These are phyloP conservation scores for Bombylius discolor DNA, from an alignment of 2,888 invertebrate species.

Conservation along the genomic window DNA sequence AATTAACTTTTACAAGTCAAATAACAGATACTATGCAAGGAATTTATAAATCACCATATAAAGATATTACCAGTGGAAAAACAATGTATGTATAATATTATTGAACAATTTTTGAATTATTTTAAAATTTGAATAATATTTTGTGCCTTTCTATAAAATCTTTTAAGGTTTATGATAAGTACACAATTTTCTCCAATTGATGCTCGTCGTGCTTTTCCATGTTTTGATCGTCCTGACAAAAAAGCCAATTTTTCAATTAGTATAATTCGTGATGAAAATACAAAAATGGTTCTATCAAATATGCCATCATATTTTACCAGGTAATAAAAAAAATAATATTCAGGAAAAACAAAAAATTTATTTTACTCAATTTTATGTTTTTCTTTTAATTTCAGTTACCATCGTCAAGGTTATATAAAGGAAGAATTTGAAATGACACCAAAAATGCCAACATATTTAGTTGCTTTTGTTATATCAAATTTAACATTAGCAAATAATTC, in stretches of 20 bases:
- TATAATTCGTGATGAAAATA: slow-evolving; percentile 43
- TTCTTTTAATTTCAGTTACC: slow-evolving; percentile 15
- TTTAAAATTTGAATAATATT: neutral
- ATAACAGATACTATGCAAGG: slow-evolving; percentile 44
- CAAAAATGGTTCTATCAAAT: slow-evolving; percentile 43
- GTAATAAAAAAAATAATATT: slow-evolving; percentile 18
- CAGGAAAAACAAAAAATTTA: neutral
- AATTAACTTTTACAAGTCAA: slow-evolving; percentile 41
- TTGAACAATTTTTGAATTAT: neutral
- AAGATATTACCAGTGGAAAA: slow-evolving; percentile 29
- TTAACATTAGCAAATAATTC: slow-evolving; percentile 32
- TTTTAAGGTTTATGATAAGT: slow-evolving; percentile 54
- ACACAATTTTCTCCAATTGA: slow-evolving; percentile 72
- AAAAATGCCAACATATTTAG: slow-evolving; percentile 63
- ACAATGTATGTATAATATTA: slow-evolving; percentile 30
- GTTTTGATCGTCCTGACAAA: slow-evolving; percentile 74
- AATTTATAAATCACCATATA: slow-evolving; percentile 40
- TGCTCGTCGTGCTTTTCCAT: slow-evolving; percentile 72
- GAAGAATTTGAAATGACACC: slow-evolving; percentile 51
- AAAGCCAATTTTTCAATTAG: slow-evolving; percentile 64
- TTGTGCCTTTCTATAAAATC: neutral
- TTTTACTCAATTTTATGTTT: neutral
- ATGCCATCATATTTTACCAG: slow-evolving; percentile 41
- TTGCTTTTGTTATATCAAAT: slow-evolving; percentile 49
- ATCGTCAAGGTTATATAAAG: slow-evolving; percentile 43